A percentile compares a stretch with the other conserved stretches of the same genome.
These are phyloP conservation scores for Heterotis niloticus DNA, from an alignment of 2,113 vertebrate genomes.

Conservation along the genomic window DNA sequence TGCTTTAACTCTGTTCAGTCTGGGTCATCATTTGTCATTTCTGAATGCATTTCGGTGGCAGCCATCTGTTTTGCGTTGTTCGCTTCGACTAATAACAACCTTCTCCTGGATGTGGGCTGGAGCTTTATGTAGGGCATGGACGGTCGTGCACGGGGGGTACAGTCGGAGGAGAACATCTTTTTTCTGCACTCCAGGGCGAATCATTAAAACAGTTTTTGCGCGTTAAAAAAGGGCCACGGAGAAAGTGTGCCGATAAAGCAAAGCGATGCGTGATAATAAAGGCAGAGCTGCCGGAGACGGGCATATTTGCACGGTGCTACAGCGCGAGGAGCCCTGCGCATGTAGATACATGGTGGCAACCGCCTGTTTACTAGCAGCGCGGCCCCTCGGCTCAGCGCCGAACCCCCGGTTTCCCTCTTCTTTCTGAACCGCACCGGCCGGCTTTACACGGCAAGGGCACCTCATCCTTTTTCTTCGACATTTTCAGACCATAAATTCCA, in stretches of 20 bases:
- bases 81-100: constrained; percentile 5
- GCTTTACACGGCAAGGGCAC: background rate
- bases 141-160: background rate
- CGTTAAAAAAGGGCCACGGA: background rate
- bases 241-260: background rate
- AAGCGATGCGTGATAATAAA: background rate
- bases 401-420: background rate
- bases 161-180: background rate
- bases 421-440: background rate
- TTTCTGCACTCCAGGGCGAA: constrained; percentile 9
- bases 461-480: background rate
- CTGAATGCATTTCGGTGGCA: constrained; percentile 58
- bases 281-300: too few species aligned
- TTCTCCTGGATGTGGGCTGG: background rate
- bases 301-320: too few species aligned
- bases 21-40: constrained; percentile 51
- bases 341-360: background rate
- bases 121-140: constrained; percentile 9
- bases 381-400: background rate
- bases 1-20: constrained; percentile 63
- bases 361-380: background rate
- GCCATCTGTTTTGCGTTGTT: constrained; percentile 41
- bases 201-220: background rate
- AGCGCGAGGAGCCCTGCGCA: background rate
- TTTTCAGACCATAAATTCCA: constrained; percentile 66